A percentile compares a stretch with the other conserved stretches of the same genome.
These are phyloP conservation scores for Notoglanidium macrostoma DNA, from an alignment of 2,797 vertebrate genomes.

Conservation along the genomic window DNA sequence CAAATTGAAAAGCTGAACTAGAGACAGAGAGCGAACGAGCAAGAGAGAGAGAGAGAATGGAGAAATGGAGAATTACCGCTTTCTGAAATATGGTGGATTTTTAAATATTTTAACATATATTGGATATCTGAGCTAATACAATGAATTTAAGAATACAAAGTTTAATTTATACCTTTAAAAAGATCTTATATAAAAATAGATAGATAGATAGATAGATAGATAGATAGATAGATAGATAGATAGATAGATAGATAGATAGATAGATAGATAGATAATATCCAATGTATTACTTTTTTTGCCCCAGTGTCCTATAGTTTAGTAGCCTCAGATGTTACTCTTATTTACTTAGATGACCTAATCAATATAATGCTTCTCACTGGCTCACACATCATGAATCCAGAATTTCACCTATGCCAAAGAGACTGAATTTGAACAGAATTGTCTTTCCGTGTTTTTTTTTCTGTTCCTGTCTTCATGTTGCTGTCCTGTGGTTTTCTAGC, in stretches of 20 bases:
- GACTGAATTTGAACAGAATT: background rate
- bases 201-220: background rate
- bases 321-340: background rate
- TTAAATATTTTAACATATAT: background rate
- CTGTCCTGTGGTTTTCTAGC: background rate
- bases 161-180: background rate
- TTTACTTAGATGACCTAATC: background rate
- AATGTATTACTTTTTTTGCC: background rate
- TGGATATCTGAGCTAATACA: slow-evolving; percentile 2
- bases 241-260: background rate
- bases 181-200: background rate
- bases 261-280: background rate
- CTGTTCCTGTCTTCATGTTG: background rate
- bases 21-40: background rate
- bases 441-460: background rate
- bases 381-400: background rate
- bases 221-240: background rate
- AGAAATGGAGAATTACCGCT: background rate
- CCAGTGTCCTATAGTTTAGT: background rate
- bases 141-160: background rate
- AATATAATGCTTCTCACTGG: background rate
- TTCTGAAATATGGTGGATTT: background rate
- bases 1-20: slow-evolving; percentile 45
- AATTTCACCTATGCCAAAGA: background rate
- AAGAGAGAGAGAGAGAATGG: background rate